Evolutionary conservation across 2,113 vertebrate genomes (phyloP).

Genomic region (Chaetodon trifascialis): DNA sequence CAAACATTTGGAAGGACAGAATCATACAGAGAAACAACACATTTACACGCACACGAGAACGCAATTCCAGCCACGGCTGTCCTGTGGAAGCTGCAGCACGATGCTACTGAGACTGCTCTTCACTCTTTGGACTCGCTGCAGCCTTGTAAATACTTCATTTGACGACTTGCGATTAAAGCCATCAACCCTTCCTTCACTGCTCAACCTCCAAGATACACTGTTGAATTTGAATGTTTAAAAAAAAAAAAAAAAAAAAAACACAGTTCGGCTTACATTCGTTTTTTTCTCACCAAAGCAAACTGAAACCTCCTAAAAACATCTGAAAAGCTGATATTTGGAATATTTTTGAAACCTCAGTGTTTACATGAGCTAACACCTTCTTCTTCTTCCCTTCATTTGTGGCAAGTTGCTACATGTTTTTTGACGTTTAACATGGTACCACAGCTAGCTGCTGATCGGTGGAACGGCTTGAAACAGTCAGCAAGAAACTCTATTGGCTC

Average conservation of each 20-base stretch:
- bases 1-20: slow-evolving; percentile 63
- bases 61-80: background rate
- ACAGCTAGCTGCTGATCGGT: background rate
- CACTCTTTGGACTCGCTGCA: background rate
- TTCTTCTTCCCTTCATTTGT: background rate
- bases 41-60: slow-evolving; percentile 33
- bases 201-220: background rate
- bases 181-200: background rate
- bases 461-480: background rate
- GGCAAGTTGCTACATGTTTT: background rate
- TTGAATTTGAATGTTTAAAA: no score
- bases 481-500: background rate
- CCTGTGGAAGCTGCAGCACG: background rate
- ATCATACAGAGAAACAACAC: slow-evolving; percentile 28
- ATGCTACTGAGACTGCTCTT: background rate
- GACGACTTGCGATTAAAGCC: background rate
- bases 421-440: background rate
- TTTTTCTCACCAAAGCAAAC: slow-evolving; percentile 8
- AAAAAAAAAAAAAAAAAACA: no score
- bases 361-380: background rate
- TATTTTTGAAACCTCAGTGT: background rate
- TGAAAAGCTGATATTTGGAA: background rate
- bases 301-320: background rate
- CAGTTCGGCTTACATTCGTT: background rate
- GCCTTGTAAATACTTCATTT: background rate